Evolutionary conservation across 2,113 vertebrate species (phyloP), one percentile per base, ranked within the genome.

Genomic region (Corydoras maculifer): DNA sequence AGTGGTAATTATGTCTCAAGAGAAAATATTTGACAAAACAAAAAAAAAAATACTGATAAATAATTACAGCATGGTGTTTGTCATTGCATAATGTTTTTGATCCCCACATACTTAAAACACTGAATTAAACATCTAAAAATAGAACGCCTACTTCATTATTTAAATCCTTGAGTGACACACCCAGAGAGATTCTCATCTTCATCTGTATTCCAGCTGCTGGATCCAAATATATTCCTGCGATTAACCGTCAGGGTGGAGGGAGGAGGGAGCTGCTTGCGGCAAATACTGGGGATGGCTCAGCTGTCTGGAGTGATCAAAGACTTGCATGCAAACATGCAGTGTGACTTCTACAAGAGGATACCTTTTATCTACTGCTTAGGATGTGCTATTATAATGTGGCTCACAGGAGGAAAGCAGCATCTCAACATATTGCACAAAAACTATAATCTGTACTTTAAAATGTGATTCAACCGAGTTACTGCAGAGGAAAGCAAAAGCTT

Each of bases 221-320:
- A 75, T 57, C 65, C 60, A 61, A 77, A 77, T 75, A 73, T 75
- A 80, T 75, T 75, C 73, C 75, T 73, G 72, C 67, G 72, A 75
- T 77, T 75, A 72, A 77, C 69, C 65, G 12, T 62, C 29, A 68
- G 59, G 57, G 50, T 62, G 35, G 53, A 51, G 55, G 58, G 66
- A 57, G 74, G 58, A 35, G 59, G 50, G 71, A 55, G 14, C 32
- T 64, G 71, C 78, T 73, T 51, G 67, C 66, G 65, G 72, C 79
- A 77, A 76, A 77, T 77, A 59, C 70, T 68, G 72, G 74, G 72
- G 74, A 73, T 69, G 75, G 69, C 75, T 80, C 68, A 77, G 67
- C 77, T 80, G 77, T 82, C 81, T 77, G 73, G 65, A 68, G 57
- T 78, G 76, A 79, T 82, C 80, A 82, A 79, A 82, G 68, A 53